A percentile compares a stretch with the other conserved stretches of the same genome.
Evolutionary conservation across 2,888 invertebrate species (phyloP).

Genomic region (Chrysotoxum bicinctum): DNA sequence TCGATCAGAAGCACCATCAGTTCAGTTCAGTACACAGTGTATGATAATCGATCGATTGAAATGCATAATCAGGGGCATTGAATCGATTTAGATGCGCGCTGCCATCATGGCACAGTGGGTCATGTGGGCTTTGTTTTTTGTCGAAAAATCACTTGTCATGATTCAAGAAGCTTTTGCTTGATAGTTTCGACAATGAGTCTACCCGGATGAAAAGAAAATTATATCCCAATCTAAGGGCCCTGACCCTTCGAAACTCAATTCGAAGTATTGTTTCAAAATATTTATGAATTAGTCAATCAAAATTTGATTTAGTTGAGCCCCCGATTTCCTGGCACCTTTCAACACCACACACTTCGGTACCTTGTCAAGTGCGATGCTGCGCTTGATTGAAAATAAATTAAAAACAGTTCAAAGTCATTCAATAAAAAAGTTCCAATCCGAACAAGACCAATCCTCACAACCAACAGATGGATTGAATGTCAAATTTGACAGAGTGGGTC

Average conservation of each 20-base stretch:
- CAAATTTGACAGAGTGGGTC: conserved; percentile 59
- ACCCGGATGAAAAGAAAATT: too few species aligned
- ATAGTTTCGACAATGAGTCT: neutral
- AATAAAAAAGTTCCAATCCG: neutral
- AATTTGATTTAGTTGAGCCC: neutral
- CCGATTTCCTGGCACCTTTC: neutral
- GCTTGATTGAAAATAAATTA: too few species aligned
- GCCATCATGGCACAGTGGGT: neutral
- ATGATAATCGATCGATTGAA: conserved; percentile 37
- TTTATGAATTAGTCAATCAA: neutral
- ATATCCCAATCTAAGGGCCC: too few species aligned
- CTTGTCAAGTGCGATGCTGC: neutral
- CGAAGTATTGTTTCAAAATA: neutral
- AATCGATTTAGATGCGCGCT: neutral
- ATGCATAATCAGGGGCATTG: conserved; percentile 40
- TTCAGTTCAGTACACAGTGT: neutral
- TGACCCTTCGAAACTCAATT: too few species aligned
- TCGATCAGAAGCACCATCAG: conserved; percentile 15
- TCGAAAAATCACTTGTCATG: neutral
- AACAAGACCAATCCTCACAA: conserved; percentile 47
- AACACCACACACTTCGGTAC: neutral
- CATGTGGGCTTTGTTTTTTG: neutral
- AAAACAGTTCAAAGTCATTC: conserved; percentile 28
- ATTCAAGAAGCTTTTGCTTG: neutral
- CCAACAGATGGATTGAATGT: conserved; percentile 55